Percentiles rank a stretch among this genome's conserved stretches.
Evolutionary conservation across 2,797 vertebrate species (phyloP).

Genomic region (Parambassis ranga): DNA sequence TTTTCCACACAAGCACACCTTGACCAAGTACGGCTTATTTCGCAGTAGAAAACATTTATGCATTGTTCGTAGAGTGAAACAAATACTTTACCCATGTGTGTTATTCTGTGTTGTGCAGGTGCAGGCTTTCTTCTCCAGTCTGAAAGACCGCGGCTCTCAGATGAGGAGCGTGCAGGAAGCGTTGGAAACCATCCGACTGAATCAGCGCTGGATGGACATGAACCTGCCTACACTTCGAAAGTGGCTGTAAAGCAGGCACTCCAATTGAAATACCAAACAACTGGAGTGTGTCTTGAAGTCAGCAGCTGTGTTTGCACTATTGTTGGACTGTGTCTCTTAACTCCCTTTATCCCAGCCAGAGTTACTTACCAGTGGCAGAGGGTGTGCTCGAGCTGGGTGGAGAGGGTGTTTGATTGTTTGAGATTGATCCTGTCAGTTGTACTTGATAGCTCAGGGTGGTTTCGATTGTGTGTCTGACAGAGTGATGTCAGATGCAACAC

Average conservation of each 20-base stretch:
- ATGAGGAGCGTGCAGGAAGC: conserved; percentile 88
- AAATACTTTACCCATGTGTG: neutral
- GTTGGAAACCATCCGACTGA: conserved; percentile 88
- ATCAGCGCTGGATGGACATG: conserved; percentile 89
- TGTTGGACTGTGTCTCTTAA: conserved; percentile 52
- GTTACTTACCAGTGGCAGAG: conserved; percentile 13
- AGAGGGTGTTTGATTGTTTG: conserved; percentile 28
- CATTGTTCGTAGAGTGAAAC: neutral
- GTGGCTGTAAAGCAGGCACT: conserved; percentile 68
- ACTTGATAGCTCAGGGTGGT: conserved; percentile 89
- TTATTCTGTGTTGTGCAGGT: conserved; percentile 77
- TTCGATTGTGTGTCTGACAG: conserved; percentile 66
- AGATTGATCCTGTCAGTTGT: conserved; percentile 63
- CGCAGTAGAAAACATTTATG: neutral
- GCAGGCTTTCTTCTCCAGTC: conserved; percentile 86
- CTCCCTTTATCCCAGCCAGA: conserved; percentile 46
- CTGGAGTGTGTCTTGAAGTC: conserved; percentile 51
- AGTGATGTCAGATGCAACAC: conserved; percentile 30
- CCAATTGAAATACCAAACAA: conserved; percentile 3
- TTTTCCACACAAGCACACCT: conserved; percentile 89
- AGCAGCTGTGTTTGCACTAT: conserved; percentile 86
- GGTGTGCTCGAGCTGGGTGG: conserved; percentile 29
- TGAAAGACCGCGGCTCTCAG: conserved; percentile 85
- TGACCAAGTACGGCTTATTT: conserved; percentile 78
- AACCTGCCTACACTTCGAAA: conserved; percentile 78